Percentiles rank a stretch among this genome's conserved stretches.
Evolutionary conservation across 2,113 vertebrate genomes (phyloP).

Genomic region (Odocoileus virginianus): DNA sequence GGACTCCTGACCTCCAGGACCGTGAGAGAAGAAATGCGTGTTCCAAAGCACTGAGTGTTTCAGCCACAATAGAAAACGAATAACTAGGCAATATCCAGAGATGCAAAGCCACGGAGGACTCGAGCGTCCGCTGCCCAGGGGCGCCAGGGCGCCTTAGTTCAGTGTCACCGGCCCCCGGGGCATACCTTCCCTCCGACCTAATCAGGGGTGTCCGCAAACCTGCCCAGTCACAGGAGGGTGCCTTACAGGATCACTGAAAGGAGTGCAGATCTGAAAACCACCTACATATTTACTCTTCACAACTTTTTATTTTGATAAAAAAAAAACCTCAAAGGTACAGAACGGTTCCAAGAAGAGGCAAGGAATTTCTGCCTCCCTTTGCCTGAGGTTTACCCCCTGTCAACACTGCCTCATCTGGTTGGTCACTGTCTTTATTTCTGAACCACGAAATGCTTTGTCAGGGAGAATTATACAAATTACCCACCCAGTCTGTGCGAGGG

Average conservation of each 20-base stretch:
- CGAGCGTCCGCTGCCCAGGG: rapidly evolving
- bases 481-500: rapidly evolving
- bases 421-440: neutral
- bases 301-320: neutral
- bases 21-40: rapidly evolving
- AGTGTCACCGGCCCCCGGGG: rapidly evolving
- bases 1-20: neutral
- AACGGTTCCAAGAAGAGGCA: too few relatives aligned
- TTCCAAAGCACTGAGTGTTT: neutral
- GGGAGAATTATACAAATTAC: neutral
- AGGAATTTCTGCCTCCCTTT: neutral
- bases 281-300: neutral
- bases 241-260: rapidly evolving
- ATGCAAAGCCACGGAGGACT: neutral
- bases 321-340: neutral
- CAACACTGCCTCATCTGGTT: rapidly evolving
- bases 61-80: neutral
- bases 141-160: rapidly evolving
- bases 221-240: rapidly evolving
- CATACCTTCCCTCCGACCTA: neutral
- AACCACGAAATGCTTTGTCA: neutral
- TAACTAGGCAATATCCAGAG: neutral
- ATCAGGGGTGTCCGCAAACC: too few relatives aligned
- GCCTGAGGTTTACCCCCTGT: rapidly evolving
- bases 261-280: neutral